Conservation (phyloP, 2,797 vertebrate species). For the Chromis chromis region DNA sequence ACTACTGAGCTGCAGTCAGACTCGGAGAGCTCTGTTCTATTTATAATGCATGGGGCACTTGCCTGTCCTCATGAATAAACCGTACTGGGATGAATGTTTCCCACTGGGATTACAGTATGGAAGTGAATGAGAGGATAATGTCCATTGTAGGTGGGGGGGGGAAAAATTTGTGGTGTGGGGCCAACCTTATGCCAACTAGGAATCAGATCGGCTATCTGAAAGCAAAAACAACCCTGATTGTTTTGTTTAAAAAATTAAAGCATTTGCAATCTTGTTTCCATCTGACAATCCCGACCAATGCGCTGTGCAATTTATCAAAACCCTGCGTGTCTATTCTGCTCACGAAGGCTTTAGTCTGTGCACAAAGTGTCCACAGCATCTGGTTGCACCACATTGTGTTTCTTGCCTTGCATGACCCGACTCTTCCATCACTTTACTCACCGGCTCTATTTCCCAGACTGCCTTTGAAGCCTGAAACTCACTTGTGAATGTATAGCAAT, state of each 20-base stretch:
- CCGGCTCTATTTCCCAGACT: neutral
- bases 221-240: neutral
- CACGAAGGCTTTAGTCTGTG: too few relatives aligned
- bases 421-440: neutral
- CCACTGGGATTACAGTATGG: constrained; percentile 72
- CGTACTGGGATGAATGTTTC: constrained; percentile 74
- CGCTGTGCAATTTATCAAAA: neutral
- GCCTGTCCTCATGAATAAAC: constrained; percentile 81
- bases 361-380: too few relatives aligned
- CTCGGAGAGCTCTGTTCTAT: constrained; percentile 74
- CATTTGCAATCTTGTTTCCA: neutral
- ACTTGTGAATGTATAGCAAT: neutral
- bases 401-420: too few relatives aligned
- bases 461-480: neutral
- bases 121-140: constrained; percentile 64
- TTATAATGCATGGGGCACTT: constrained; percentile 75
- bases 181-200: neutral
- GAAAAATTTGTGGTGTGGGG: neutral
- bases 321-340: neutral
- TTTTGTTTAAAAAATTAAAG: constrained; percentile 9
- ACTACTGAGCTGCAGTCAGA: constrained; percentile 57
- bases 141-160: constrained; percentile 30
- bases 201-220: neutral
- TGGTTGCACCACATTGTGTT: too few relatives aligned
- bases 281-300: neutral